A percentile compares a stretch with the other conserved stretches of the same genome.
Conservation (phyloP, 1,140 invertebrate genomes). For the Anastrepha ludens region DNA sequence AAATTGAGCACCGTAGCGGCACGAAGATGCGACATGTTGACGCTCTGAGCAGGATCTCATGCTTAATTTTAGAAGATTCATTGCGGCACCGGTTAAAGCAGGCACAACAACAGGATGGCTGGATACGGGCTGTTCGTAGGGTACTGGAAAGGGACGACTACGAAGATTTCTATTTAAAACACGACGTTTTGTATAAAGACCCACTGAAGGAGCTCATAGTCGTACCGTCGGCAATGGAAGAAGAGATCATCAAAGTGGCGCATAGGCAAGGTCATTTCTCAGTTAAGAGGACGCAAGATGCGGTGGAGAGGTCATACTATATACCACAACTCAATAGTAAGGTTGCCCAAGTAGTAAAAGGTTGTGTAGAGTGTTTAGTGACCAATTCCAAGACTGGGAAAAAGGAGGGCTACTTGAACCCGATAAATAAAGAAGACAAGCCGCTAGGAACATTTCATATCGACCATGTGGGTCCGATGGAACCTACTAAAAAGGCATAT, state of each 20-base stretch:
- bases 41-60: slow-evolving; percentile 44
- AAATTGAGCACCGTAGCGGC: slow-evolving; percentile 57
- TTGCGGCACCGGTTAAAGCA: background rate
- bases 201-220: slow-evolving; percentile 19
- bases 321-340: background rate
- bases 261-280: slow-evolving; percentile 9
- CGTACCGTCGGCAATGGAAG: slow-evolving; percentile 3
- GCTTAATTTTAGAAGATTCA: slow-evolving; percentile 61
- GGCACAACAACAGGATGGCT: slow-evolving; percentile 42
- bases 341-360: background rate
- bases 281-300: background rate
- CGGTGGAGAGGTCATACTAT: background rate
- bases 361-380: background rate
- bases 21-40: slow-evolving; percentile 55
- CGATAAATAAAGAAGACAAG: background rate
- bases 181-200: background rate
- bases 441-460: background rate
- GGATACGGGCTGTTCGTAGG: slow-evolving; percentile 15
- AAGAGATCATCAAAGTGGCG: background rate
- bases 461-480: background rate
- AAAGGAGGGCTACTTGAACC: background rate
- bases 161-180: slow-evolving; percentile 36
- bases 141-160: background rate
- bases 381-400: background rate
- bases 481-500: background rate